Evolutionary conservation across 2,113 vertebrate species (phyloP).

Genomic region (Perca fluviatilis): DNA sequence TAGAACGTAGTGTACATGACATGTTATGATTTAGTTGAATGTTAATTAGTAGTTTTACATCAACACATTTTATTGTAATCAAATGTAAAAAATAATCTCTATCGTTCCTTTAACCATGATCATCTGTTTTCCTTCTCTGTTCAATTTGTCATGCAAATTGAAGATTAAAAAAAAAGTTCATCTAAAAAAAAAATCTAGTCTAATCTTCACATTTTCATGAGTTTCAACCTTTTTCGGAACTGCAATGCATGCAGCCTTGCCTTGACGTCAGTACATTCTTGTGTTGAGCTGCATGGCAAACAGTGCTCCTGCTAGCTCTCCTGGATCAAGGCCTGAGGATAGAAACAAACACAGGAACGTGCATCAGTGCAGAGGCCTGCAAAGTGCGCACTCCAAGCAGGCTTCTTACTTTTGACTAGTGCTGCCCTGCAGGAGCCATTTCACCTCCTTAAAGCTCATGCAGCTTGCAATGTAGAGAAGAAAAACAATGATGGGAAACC

Average conservation of each 20-base stretch:
- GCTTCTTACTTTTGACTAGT: slow-evolving; percentile 16
- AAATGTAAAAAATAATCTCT: background rate
- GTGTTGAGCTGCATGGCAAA: slow-evolving; percentile 56
- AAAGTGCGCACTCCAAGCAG: background rate
- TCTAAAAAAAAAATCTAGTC: background rate
- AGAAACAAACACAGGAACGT: slow-evolving; percentile 35
- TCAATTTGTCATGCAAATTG: background rate
- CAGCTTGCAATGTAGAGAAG: slow-evolving; percentile 35
- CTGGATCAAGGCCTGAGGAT: slow-evolving; percentile 52
- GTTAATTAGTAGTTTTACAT: background rate
- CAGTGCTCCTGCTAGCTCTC: slow-evolving; percentile 43
- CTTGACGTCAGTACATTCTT: slow-evolving; percentile 13
- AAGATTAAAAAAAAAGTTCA: background rate
- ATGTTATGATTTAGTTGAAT: background rate
- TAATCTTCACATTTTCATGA: slow-evolving; percentile 33
- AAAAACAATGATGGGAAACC: background rate
- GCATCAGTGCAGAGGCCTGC: slow-evolving; percentile 47
- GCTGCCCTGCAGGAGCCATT: slow-evolving; percentile 37
- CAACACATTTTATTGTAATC: background rate
- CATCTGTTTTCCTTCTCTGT: background rate
- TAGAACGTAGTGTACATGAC: background rate
- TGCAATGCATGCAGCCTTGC: background rate
- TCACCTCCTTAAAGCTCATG: slow-evolving; percentile 26
- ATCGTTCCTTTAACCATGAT: background rate
- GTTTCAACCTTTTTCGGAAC: slow-evolving; percentile 44